phyloP scores from a whole-genome alignment of 1,140 invertebrate species.

The Lasioglossum baleicum region DNA sequence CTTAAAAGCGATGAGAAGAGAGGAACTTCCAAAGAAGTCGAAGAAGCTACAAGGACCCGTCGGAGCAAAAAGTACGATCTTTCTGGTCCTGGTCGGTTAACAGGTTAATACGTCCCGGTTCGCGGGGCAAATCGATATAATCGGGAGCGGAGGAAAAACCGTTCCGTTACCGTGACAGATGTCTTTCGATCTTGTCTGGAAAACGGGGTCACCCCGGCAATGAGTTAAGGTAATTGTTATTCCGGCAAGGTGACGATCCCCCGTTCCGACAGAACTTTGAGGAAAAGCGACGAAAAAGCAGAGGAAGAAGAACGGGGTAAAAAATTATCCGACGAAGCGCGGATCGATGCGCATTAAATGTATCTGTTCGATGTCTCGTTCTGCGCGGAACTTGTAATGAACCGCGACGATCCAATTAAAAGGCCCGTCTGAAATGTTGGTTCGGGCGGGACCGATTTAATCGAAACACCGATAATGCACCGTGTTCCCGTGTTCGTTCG shows the following conservation, averaged over 20 bases:
- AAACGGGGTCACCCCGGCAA: not conserved
- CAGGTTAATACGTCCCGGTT: not conserved
- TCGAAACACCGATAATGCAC: constrained; percentile 10
- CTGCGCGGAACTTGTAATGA: not conserved
- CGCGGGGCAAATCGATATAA: not conserved
- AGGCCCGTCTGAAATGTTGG: not conserved
- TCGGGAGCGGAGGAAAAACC: not conserved
- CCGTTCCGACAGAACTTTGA: not conserved
- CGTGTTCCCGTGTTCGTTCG: too few relatives aligned
- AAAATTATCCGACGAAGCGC: too few relatives aligned
- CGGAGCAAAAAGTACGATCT: too few relatives aligned
- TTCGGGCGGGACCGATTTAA: not conserved
- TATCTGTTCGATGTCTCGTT: not conserved
- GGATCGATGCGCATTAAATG: not conserved
- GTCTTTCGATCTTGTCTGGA: not conserved
- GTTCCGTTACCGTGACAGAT: not conserved
- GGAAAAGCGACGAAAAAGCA: too few relatives aligned
- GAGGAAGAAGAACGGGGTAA: too few relatives aligned
- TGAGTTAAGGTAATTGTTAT: not conserved
- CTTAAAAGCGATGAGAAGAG: too few relatives aligned
- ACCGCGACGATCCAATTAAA: constrained; percentile 23
- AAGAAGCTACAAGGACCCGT: too few relatives aligned
- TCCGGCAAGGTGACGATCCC: not conserved
- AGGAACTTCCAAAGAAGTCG: too few relatives aligned
- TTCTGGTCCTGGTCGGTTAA: too few relatives aligned